phyloP scores from a whole-genome alignment of 2,888 invertebrate genomes.

The Meghimatium bilineatum region DNA sequence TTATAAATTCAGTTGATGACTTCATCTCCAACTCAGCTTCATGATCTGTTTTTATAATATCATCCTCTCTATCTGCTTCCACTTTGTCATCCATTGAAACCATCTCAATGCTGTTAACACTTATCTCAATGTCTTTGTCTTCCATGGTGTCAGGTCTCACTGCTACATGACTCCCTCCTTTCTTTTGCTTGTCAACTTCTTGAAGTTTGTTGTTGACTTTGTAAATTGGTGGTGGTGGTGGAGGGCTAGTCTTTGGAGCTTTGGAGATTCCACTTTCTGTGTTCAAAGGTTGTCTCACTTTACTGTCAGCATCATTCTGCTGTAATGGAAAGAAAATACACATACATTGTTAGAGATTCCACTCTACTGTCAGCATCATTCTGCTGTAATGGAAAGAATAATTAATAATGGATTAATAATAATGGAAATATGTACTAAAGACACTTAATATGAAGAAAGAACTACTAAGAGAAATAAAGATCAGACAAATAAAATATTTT shows the following conservation, averaged over 20 bases:
- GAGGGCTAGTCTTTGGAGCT: slow-evolving; percentile 46
- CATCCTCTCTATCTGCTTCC: slow-evolving; percentile 37
- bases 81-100: slow-evolving; percentile 37
- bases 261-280: slow-evolving; percentile 29
- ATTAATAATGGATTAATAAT: too few relatives aligned
- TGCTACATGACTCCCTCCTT: neutral
- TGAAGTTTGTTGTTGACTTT: slow-evolving; percentile 48
- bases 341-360: neutral
- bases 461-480: too few relatives aligned
- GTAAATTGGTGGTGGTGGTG: slow-evolving; percentile 44
- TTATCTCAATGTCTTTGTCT: slow-evolving; percentile 26
- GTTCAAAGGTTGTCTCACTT: slow-evolving; percentile 42
- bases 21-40: slow-evolving; percentile 21
- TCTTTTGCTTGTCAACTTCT: slow-evolving; percentile 22
- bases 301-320: slow-evolving; percentile 40
- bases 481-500: too few relatives aligned
- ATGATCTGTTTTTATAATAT: neutral
- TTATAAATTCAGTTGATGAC: slow-evolving; percentile 20
- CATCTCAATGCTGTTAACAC: slow-evolving; percentile 27
- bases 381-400: too few relatives aligned
- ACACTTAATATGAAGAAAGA: too few relatives aligned
- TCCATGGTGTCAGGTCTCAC: slow-evolving; percentile 1
- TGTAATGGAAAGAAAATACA: neutral
- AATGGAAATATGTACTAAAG: too few relatives aligned
- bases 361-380: too few relatives aligned